phyloP scores from a whole-genome alignment of 2,797 vertebrate genomes.

The Alosa sapidissima region DNA sequence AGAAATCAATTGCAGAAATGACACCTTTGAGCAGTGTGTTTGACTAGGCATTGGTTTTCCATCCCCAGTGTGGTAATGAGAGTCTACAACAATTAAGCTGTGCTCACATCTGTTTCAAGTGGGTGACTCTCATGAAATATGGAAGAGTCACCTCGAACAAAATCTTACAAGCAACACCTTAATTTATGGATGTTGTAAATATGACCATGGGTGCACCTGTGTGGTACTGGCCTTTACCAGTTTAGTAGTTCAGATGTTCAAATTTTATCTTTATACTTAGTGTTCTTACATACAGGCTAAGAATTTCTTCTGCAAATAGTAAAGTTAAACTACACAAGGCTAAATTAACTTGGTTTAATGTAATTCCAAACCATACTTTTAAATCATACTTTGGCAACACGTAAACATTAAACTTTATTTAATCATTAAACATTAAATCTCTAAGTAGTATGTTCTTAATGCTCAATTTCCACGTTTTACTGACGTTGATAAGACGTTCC shows the following conservation, averaged over 20 bases:
- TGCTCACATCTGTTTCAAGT: constrained; percentile 39
- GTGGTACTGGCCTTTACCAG: neutral
- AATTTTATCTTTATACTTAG: too few species aligned
- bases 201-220: neutral
- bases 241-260: neutral
- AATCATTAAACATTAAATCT: too few species aligned
- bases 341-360: neutral
- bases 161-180: constrained; percentile 35
- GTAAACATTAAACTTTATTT: neutral
- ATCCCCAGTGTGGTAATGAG: neutral
- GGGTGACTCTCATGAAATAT: constrained; percentile 48
- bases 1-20: neutral
- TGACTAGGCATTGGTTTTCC: neutral
- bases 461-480: too few species aligned
- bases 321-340: too few species aligned
- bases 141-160: constrained; percentile 31
- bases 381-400: neutral
- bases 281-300: too few species aligned
- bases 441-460: too few species aligned
- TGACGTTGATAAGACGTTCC: too few species aligned
- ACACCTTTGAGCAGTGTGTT: neutral
- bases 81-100: constrained; percentile 39
- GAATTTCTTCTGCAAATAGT: too few species aligned
- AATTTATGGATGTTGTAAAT: neutral
- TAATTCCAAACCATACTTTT: too few species aligned